These are phyloP conservation scores for Polyommatus icarus DNA, from an alignment of 2,888 invertebrate species.

Conservation along the genomic window DNA sequence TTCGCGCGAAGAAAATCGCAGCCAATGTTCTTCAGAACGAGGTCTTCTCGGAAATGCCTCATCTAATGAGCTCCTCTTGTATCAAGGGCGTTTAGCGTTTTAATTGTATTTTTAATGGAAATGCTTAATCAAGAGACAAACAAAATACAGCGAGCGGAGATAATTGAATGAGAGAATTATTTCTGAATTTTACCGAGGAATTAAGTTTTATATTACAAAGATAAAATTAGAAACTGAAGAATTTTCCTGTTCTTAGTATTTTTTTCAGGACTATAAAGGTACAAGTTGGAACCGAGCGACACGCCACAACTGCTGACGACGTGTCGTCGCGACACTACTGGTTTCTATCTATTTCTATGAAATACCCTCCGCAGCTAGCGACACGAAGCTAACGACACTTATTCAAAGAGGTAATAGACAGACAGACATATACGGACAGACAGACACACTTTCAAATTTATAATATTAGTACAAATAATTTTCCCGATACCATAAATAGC, in stretches of 20 bases:
- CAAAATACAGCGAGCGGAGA: slow-evolving; percentile 11
- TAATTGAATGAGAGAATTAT: slow-evolving; percentile 15
- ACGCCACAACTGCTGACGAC: no score
- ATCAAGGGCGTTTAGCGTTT: slow-evolving; percentile 17
- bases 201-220: slow-evolving; percentile 5
- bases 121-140: slow-evolving; percentile 24
- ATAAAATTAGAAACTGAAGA: not conserved
- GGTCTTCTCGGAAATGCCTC: slow-evolving; percentile 2
- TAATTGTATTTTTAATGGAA: slow-evolving; percentile 29
- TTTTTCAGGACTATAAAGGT: no score
- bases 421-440: no score
- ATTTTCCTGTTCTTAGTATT: not conserved
- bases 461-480: no score
- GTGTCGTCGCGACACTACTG: no score
- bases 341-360: no score
- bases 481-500: no score
- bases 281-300: no score
- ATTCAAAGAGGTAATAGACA: no score
- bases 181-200: not conserved
- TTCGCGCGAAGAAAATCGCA: not conserved
- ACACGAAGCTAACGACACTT: no score
- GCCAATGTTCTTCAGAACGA: not conserved
- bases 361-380: no score
- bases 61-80: slow-evolving; percentile 15
- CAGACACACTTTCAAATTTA: no score